A percentile compares a stretch with the other conserved stretches of the same genome.
Evolutionary conservation across 2,797 vertebrate genomes (phyloP).

Genomic region (Eulemur coronatus): DNA sequence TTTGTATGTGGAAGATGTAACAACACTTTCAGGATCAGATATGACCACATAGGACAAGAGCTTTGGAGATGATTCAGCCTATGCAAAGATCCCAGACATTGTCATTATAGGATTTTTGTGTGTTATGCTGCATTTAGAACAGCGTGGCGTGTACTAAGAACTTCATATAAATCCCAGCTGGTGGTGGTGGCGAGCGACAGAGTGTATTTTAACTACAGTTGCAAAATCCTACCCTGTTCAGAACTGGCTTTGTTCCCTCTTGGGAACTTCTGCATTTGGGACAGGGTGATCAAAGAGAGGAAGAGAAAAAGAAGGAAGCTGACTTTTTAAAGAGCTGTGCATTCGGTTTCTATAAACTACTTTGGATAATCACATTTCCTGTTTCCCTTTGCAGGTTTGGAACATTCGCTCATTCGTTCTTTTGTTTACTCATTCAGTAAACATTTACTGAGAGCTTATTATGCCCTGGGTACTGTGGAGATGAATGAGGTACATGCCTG

Average conservation of each 20-base stretch:
- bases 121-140: background rate
- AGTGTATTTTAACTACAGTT: background rate
- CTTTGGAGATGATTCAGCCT: background rate
- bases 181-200: background rate
- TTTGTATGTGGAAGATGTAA: background rate
- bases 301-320: background rate
- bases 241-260: slow-evolving; percentile 20
- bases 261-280: background rate
- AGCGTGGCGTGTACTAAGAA: background rate
- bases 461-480: background rate
- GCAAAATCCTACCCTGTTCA: background rate
- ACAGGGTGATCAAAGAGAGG: background rate
- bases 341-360: background rate
- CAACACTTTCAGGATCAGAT: background rate
- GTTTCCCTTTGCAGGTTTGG: background rate
- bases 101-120: background rate
- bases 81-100: background rate
- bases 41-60: background rate
- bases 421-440: background rate
- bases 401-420: background rate
- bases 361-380: slow-evolving; percentile 21
- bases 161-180: background rate
- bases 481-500: background rate
- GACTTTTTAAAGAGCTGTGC: background rate
- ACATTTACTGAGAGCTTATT: background rate